These are phyloP conservation scores for Seriola dumerili DNA, from an alignment of 2,113 vertebrate species.

Conservation along the genomic window DNA sequence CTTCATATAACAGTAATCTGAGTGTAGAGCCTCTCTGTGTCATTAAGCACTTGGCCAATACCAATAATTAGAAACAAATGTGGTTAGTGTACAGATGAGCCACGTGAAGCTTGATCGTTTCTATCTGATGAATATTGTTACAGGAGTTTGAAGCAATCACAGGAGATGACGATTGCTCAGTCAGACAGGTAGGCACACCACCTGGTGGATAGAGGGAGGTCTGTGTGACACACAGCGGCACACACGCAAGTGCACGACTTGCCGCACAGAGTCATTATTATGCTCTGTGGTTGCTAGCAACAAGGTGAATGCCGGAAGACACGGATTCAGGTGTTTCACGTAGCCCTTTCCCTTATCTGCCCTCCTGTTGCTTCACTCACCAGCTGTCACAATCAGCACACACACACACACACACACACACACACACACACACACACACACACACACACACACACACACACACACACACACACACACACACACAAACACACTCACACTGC, in stretches of 20 bases:
- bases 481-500: background rate
- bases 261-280: constrained; percentile 50
- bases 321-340: constrained; percentile 49
- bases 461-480: no score
- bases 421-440: no score
- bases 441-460: background rate
- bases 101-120: constrained; percentile 11
- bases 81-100: constrained; percentile 49
- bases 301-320: constrained; percentile 29
- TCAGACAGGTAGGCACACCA: constrained; percentile 56
- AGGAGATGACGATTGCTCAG: constrained; percentile 46
- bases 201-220: constrained; percentile 53
- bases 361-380: constrained; percentile 38
- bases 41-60: constrained; percentile 18
- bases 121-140: constrained; percentile 12
- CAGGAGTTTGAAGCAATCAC: constrained; percentile 41
- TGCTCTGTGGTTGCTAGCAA: constrained; percentile 48
- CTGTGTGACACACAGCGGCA: constrained; percentile 41
- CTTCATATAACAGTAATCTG: constrained; percentile 10
- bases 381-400: constrained; percentile 52
- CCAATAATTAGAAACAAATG: constrained; percentile 23
- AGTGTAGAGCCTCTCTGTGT: background rate
- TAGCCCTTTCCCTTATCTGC: constrained; percentile 55
- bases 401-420: no score
- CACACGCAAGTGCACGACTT: background rate